Evolutionary conservation across 2,797 vertebrate genomes (phyloP).

Genomic region (Gastrophryne carolinensis): DNA sequence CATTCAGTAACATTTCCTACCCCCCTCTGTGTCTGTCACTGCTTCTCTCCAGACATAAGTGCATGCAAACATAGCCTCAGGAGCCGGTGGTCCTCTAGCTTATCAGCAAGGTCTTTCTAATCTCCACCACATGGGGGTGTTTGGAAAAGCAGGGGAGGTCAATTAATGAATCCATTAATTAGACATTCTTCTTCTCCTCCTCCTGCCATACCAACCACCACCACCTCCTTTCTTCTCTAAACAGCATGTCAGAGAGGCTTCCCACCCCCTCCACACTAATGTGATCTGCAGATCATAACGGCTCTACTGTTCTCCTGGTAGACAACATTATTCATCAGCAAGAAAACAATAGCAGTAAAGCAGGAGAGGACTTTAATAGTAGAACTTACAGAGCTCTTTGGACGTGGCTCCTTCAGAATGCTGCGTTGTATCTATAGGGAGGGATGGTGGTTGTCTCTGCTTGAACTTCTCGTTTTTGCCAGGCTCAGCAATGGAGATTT

Average conservation of each 20-base stretch:
- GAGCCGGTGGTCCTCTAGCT: not conserved
- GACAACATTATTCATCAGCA: not conserved
- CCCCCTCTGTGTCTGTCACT: slow-evolving; percentile 39
- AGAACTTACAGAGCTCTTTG: slow-evolving; percentile 76
- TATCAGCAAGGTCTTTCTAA: slow-evolving; percentile 25
- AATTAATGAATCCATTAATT: slow-evolving; percentile 65
- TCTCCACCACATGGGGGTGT: slow-evolving; percentile 59
- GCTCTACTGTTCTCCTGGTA: not conserved
- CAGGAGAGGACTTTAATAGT: slow-evolving; percentile 63
- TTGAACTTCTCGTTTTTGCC: slow-evolving; percentile 90
- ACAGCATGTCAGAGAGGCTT: slow-evolving; percentile 29
- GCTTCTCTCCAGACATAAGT: slow-evolving; percentile 29
- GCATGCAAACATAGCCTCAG: slow-evolving; percentile 33
- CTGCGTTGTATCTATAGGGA: slow-evolving; percentile 56
- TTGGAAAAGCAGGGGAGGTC: slow-evolving; percentile 50
- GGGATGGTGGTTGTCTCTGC: slow-evolving; percentile 64
- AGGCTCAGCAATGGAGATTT: slow-evolving; percentile 97
- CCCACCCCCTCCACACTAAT: slow-evolving; percentile 38
- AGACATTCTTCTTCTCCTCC: slow-evolving; percentile 66
- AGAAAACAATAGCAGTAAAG: slow-evolving; percentile 61
- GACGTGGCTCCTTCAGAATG: slow-evolving; percentile 63
- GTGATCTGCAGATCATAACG: slow-evolving; percentile 9
- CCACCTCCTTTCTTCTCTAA: slow-evolving; percentile 55
- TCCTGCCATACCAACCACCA: slow-evolving; percentile 62
- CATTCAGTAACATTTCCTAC: slow-evolving; percentile 37